Evolutionary conservation across 2,797 vertebrate species (phyloP).

Genomic region (Heteromormyrus szaboi): DNA sequence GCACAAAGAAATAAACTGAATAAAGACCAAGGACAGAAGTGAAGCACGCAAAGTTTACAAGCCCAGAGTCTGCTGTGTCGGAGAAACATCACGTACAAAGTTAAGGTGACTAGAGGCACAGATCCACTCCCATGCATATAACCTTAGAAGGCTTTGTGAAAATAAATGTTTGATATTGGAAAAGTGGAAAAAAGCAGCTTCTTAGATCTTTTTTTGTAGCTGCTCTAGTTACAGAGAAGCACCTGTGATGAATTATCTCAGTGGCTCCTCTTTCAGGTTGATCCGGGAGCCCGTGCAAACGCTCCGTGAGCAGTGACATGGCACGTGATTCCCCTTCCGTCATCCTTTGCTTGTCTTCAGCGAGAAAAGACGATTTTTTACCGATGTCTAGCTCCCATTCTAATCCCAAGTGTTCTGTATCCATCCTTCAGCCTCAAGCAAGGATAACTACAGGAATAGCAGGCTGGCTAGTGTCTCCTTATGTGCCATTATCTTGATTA

Average conservation of each 20-base stretch:
- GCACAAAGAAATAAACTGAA: not conserved
- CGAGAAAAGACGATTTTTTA: not conserved
- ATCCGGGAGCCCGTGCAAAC: not conserved
- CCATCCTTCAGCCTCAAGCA: not conserved
- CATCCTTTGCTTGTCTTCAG: not conserved
- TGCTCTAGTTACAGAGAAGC: not conserved
- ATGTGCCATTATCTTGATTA: not conserved
- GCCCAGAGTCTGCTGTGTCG: not conserved
- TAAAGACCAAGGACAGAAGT: not conserved
- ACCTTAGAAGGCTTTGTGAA: not conserved
- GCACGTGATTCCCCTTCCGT: not conserved
- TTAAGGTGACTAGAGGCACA: not conserved
- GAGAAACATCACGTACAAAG: not conserved
- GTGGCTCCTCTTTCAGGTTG: not conserved
- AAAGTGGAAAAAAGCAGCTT: not conserved
- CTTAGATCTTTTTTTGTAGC: not conserved
- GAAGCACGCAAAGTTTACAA: not conserved
- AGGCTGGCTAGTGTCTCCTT: not conserved
- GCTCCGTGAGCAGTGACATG: not conserved
- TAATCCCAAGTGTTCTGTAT: not conserved
- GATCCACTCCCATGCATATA: not conserved
- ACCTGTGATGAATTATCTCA: constrained; percentile 3
- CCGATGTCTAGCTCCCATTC: not conserved
- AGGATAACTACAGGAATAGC: not conserved
- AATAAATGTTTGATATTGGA: not conserved